These are phyloP conservation scores for Nesogale talazaci DNA, from an alignment of 2,113 vertebrate species.

Conservation along the genomic window DNA sequence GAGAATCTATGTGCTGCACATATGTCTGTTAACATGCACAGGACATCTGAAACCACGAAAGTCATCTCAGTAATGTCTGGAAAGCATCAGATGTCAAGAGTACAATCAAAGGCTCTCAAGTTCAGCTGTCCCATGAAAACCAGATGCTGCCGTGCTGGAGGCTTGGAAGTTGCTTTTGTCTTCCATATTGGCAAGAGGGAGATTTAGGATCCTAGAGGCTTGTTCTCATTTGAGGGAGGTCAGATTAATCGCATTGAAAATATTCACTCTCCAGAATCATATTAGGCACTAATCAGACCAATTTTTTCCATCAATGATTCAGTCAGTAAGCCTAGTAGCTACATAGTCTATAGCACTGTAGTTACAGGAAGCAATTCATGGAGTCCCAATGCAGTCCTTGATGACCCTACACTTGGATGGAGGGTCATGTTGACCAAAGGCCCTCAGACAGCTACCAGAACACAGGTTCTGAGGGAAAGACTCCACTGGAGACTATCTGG, in stretches of 20 bases:
- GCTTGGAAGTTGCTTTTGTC: background rate
- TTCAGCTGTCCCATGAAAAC: background rate
- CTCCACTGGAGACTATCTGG: background rate
- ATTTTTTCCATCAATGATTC: background rate
- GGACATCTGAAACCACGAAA: background rate
- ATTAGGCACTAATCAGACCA: background rate
- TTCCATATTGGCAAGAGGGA: background rate
- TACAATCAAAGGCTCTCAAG: background rate
- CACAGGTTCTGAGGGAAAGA: background rate
- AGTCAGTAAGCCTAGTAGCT: background rate
- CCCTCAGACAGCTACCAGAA: background rate
- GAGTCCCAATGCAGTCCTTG: background rate
- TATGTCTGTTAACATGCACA: background rate
- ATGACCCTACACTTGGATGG: background rate
- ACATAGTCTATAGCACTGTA: background rate
- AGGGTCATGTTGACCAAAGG: background rate
- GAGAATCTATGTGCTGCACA: background rate
- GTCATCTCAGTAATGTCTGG: slow-evolving; percentile 52
- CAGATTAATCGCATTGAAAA: background rate
- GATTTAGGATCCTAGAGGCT: background rate
- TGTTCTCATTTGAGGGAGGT: slow-evolving; percentile 1
- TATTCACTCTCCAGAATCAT: background rate
- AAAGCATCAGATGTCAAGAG: background rate
- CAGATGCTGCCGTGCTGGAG: background rate
- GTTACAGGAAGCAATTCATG: background rate